Evolutionary conservation across 2,797 vertebrate species (phyloP).

Genomic region (Neosilurus hyrtlii): DNA sequence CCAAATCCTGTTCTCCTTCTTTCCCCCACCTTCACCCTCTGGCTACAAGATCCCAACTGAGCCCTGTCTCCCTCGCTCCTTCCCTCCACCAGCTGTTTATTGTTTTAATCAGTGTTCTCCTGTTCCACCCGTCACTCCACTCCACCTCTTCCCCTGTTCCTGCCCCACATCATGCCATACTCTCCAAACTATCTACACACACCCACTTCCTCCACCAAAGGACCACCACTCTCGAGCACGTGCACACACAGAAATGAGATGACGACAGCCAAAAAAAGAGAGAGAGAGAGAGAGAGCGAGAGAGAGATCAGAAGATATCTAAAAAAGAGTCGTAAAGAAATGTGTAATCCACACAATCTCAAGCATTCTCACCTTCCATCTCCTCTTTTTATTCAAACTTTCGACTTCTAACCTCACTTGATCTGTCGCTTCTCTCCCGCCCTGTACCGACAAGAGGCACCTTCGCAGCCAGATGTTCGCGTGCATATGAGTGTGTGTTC

Average conservation of each 20-base stretch:
- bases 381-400: not conserved
- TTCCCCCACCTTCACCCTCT: slow-evolving; percentile 43
- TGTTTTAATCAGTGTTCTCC: slow-evolving; percentile 94
- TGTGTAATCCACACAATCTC: not conserved
- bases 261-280: slow-evolving; percentile 64
- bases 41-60: slow-evolving; percentile 48
- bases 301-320: not conserved
- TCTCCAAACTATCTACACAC: slow-evolving; percentile 74
- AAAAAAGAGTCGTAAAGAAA: not conserved
- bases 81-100: slow-evolving; percentile 84
- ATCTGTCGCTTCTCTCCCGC: not conserved
- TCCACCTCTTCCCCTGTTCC: slow-evolving; percentile 55
- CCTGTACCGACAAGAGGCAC: not conserved
- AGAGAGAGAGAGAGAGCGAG: not conserved
- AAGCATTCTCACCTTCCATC: not conserved
- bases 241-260: slow-evolving; percentile 60
- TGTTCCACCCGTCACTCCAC: slow-evolving; percentile 76
- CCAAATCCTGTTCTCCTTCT: slow-evolving; percentile 46
- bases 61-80: slow-evolving; percentile 50
- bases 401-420: not conserved
- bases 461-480: slow-evolving; percentile 12
- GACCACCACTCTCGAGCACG: slow-evolving; percentile 66
- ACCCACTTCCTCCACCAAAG: slow-evolving; percentile 86
- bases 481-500: slow-evolving; percentile 5
- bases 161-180: slow-evolving; percentile 65